A percentile compares a stretch with the other conserved stretches of the same genome.
phyloP scores from a whole-genome alignment of 2,113 vertebrate species.

The Zosterops lateralis region DNA sequence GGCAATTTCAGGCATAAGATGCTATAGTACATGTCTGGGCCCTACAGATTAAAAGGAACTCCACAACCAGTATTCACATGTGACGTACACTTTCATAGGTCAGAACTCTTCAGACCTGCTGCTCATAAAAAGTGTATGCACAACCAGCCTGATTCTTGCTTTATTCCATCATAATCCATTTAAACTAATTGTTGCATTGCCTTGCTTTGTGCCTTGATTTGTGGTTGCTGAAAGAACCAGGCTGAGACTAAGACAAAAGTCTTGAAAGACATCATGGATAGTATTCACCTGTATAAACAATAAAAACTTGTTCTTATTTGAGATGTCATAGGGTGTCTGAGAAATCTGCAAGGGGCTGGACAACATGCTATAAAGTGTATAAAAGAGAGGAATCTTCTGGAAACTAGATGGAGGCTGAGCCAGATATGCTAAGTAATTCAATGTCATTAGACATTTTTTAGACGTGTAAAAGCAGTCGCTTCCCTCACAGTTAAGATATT shows the following conservation, averaged over 20 bases:
- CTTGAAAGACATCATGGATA: neutral
- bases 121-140: neutral
- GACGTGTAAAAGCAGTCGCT: neutral
- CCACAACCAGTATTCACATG: neutral
- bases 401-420: neutral
- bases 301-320: neutral
- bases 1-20: neutral
- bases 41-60: neutral
- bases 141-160: neutral
- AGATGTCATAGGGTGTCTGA: neutral
- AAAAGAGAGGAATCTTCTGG: neutral
- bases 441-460: neutral
- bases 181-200: neutral
- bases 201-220: neutral
- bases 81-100: neutral
- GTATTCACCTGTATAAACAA: neutral
- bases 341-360: neutral
- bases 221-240: neutral
- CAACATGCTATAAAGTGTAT: neutral
- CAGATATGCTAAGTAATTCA: neutral
- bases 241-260: neutral
- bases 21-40: neutral
- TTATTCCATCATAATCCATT: neutral
- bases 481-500: neutral
- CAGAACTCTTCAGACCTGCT: neutral